Evolutionary conservation across 1,140 invertebrate genomes (phyloP).

Genomic region (Conopomorpha cramerella): DNA sequence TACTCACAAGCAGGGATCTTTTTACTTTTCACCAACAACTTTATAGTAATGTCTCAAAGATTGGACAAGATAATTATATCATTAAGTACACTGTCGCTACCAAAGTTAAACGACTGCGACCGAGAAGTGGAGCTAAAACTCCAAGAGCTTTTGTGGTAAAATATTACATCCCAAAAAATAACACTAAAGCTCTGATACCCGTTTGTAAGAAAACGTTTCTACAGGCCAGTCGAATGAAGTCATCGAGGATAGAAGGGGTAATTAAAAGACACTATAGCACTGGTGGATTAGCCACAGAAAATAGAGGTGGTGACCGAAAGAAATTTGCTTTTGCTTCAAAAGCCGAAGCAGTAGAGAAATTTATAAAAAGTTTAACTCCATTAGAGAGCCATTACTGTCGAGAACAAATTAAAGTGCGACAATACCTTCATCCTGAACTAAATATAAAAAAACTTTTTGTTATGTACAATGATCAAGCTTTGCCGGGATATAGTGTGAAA

Average conservation of each 20-base stretch:
- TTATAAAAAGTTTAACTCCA: neutral
- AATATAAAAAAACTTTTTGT: neutral
- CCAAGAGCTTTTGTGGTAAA: neutral
- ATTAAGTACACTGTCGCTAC: neutral
- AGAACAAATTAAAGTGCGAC: neutral
- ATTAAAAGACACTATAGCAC: neutral
- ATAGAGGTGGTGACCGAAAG: slow-evolving; percentile 3
- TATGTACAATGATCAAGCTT: neutral
- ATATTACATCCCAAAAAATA: neutral
- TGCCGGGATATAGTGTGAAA: neutral
- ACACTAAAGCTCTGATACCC: neutral
- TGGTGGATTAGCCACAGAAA: neutral
- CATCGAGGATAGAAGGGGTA: neutral
- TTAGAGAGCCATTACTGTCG: neutral
- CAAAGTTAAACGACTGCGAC: neutral
- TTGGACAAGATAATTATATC: slow-evolving; percentile 1
- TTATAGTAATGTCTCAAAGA: neutral
- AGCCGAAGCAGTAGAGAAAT: neutral
- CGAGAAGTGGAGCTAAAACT: neutral
- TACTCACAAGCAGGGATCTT: neutral
- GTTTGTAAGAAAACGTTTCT: neutral
- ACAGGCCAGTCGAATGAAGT: neutral
- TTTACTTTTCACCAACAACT: neutral
- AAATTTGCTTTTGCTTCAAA: neutral
- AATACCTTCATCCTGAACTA: neutral